These are phyloP conservation scores for Anhinga rufa DNA, from an alignment of 2,113 vertebrate species.

Conservation along the genomic window DNA sequence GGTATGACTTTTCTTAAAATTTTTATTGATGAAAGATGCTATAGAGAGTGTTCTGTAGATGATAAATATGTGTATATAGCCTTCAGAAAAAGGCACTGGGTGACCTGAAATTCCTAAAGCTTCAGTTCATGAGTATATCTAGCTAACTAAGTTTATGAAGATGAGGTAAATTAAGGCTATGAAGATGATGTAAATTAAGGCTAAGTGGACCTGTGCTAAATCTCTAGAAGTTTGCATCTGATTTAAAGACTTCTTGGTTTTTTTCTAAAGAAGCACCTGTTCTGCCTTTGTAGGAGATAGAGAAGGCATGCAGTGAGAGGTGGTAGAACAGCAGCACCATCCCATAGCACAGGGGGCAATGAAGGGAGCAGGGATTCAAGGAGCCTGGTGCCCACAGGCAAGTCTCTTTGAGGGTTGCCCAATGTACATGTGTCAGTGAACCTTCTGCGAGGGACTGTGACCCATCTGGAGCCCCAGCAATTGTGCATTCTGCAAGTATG, in stretches of 20 bases:
- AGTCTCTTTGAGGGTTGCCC: neutral
- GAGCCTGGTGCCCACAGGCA: neutral
- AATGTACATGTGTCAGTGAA: fast-evolving
- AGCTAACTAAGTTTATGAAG: neutral
- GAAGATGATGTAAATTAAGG: neutral
- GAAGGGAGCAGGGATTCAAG: neutral
- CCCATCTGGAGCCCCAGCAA: neutral
- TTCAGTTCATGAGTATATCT: neutral
- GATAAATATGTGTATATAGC: neutral
- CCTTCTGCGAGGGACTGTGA: neutral
- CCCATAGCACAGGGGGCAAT: neutral
- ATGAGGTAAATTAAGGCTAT: neutral
- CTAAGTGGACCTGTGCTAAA: neutral
- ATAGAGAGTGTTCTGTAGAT: neutral
- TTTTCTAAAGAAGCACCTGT: neutral
- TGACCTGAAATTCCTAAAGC: neutral
- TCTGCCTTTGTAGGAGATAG: neutral
- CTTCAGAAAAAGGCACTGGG: neutral
- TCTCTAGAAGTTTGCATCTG: neutral
- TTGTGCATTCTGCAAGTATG: neutral
- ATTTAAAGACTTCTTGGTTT: neutral
- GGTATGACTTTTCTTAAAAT: neutral
- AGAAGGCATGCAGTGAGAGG: neutral
- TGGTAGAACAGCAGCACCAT: neutral
- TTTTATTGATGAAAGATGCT: neutral